A percentile compares a stretch with the other conserved stretches of the same genome.
Evolutionary conservation across 2,113 vertebrate species (phyloP).

Genomic region (Brachyhypopomus occidentalis): DNA sequence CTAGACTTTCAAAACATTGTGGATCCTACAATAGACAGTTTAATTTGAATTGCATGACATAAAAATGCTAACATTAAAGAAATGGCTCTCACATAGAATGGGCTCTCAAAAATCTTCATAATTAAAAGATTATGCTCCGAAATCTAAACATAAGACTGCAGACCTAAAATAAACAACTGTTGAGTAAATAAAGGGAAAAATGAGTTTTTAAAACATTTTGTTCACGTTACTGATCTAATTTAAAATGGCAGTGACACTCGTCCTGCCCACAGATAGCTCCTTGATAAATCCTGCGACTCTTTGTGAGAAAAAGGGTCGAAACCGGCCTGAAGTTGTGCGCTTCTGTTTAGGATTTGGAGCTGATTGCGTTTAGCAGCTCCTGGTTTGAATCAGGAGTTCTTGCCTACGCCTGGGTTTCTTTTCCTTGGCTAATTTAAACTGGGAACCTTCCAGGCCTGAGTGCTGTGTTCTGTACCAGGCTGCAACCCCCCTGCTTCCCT

Average conservation of each 20-base stretch:
- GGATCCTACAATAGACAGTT: too few relatives aligned
- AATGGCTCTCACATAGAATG: too few relatives aligned
- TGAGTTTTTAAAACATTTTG: too few relatives aligned
- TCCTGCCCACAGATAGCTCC: slow-evolving; percentile 1
- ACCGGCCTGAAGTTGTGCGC: neutral
- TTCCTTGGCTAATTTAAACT: slow-evolving; percentile 78
- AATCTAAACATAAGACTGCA: too few relatives aligned
- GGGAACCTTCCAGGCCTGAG: slow-evolving; percentile 74
- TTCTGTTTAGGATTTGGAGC: slow-evolving; percentile 29
- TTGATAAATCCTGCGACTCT: neutral
- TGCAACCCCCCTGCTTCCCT: slow-evolving; percentile 69
- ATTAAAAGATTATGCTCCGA: too few relatives aligned
- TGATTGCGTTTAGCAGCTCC: slow-evolving; percentile 10
- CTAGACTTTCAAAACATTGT: too few relatives aligned
- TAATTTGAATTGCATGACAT: neutral
- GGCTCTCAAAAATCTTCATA: too few relatives aligned
- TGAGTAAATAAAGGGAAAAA: too few relatives aligned
- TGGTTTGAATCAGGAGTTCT: slow-evolving; percentile 35
- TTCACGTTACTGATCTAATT: too few relatives aligned
- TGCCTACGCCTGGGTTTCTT: slow-evolving; percentile 60
- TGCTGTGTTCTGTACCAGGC: slow-evolving; percentile 75
- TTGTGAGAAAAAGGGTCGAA: neutral
- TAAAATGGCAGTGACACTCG: slow-evolving; percentile 1
- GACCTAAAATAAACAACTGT: too few relatives aligned
- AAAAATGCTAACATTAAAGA: neutral